Percentiles rank a stretch among this genome's conserved stretches.
These are phyloP conservation scores for Odontothrips loti DNA, from an alignment of 2,888 invertebrate species.

Conservation along the genomic window DNA sequence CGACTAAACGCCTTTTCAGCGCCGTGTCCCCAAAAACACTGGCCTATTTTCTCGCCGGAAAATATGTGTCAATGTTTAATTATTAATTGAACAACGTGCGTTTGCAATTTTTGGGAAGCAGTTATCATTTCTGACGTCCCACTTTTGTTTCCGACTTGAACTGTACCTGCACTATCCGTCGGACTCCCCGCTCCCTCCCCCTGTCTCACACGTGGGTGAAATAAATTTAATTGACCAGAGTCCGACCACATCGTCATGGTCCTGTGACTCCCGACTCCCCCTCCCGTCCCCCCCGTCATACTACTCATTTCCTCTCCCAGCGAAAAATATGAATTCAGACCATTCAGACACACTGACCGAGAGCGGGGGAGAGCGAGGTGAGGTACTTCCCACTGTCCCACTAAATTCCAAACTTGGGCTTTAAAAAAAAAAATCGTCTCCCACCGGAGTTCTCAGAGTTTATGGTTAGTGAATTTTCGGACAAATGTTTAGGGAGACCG, in stretches of 20 bases:
- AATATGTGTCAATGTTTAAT: not conserved
- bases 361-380: not conserved
- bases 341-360: slow-evolving; percentile 8
- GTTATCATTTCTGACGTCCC: no score
- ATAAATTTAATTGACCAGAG: slow-evolving; percentile 23
- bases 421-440: no score
- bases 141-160: no score
- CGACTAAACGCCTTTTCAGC: slow-evolving; percentile 24
- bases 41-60: not conserved
- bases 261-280: not conserved
- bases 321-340: not conserved
- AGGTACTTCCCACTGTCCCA: no score
- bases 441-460: no score
- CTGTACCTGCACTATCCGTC: no score
- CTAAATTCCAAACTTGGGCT: no score
- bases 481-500: no score
- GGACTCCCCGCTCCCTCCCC: not conserved
- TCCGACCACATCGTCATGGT: not conserved
- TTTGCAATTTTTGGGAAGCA: no score
- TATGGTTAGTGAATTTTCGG: no score
- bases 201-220: not conserved
- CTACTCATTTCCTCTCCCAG: not conserved
- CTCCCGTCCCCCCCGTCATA: not conserved
- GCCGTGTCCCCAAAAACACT: not conserved
- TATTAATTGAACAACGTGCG: no score